phyloP scores from a whole-genome alignment of 2,888 invertebrate species.

The Acanthoscelides obtectus region DNA sequence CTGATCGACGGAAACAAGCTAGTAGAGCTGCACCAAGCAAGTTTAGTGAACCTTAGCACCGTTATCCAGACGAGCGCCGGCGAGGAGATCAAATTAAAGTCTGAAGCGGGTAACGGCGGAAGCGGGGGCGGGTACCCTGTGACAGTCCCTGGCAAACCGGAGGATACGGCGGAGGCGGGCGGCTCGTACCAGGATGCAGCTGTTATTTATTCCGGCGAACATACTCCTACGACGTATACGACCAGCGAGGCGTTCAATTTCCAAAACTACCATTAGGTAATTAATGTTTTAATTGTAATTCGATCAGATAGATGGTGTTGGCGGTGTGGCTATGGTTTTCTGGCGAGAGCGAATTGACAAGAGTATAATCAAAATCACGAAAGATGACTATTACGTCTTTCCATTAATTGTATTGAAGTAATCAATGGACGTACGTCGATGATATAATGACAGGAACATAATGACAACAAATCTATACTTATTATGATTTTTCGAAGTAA shows the following conservation, averaged over 20 bases:
- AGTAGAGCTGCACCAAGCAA: conserved; percentile 33
- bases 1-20: conserved; percentile 37
- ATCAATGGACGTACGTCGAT: no score
- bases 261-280: conserved; percentile 19
- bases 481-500: no score
- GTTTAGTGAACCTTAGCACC: conserved; percentile 26
- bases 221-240: conserved; percentile 23
- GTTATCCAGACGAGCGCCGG: conserved; percentile 31
- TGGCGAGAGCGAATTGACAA: no score
- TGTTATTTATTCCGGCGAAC: conserved; percentile 22
- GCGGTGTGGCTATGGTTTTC: background rate
- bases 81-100: conserved; percentile 31
- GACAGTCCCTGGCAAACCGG: conserved; percentile 21
- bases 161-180: conserved; percentile 11
- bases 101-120: conserved; percentile 22
- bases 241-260: conserved; percentile 22
- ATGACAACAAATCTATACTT: no score
- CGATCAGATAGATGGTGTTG: background rate
- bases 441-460: no score
- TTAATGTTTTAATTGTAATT: background rate
- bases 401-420: no score
- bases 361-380: no score
- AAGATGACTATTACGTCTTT: no score
- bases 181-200: conserved; percentile 18
- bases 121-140: background rate